Base-by-base conservation (phyloP, 2,888 invertebrate genomes). In the Dynastes hyllus region DNA sequence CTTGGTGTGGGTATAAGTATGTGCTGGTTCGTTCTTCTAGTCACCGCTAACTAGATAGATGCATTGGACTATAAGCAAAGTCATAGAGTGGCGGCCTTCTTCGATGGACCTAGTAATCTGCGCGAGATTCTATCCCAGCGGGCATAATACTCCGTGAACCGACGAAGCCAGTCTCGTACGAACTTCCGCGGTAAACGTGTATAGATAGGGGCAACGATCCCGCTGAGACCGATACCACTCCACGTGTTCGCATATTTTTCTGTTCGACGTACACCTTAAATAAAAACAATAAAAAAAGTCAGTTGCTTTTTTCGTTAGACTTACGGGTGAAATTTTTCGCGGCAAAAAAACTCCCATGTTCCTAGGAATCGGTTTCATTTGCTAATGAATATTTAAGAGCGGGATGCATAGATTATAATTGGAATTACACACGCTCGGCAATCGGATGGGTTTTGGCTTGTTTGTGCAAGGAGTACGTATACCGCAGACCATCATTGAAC, bases 131-230 rank as follows among this genome's bases (percentile, higher is more conserved):
- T 82, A 81, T 82, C 83, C 83, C 81, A 80, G 79, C 80, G 81
- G 80, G 80, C 78, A 78, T 78, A 77, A 80, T 81, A 81, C 82
- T 83, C 81, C 83, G 83, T 81, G 75, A 76, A 81, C 83, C 83
- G 82, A 83, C 81, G 81, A 65, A 82, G 85, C 85, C 85, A 85
- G 85, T 84, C 83, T 84, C 83, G 80, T 79, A 83, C 82, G 84
- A 82, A 84, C 85, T 85, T 85, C 86, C 86, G 85, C 81, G 83
- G 81, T 81, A 81, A 83, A 75, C 82, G 83, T 82, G 83, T 82
- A 37, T 37, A 81, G 79, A 81, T 81, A 79, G 75, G 80, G 80
- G 79, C 82, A 81, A 81, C 82, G 80, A 80, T 83, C 80, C 79
- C 79, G 76, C 76, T 66, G 76, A 69, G 69, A 63, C 63, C 63